Base-by-base conservation (phyloP, 2,113 vertebrate genomes). In the Mesitornis unicolor region DNA sequence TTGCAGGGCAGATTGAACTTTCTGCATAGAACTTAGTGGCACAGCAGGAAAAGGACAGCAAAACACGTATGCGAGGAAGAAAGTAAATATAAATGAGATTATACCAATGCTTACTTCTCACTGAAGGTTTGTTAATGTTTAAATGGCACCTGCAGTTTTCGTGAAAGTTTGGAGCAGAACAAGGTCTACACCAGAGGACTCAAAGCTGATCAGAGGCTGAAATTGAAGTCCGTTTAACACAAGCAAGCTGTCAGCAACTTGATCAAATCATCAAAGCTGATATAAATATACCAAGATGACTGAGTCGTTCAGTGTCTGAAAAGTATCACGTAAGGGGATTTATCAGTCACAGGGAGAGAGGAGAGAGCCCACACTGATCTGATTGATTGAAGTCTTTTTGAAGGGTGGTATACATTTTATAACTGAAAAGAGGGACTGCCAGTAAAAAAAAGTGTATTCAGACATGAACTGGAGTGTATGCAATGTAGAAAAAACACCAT, bases 261-360 rank as follows among this genome's bases (percentile, higher is more conserved):
- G 59, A 54, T 78, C 59, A 25, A 51, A 57, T 71, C 36, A 63
- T 82, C 64, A 65, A 31, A 93, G 74, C 53, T 69, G 93, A 50
- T 89, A 69, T 61, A 94, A 84, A 75, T 95, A 83, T 50, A 84
- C 24, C 19, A 70, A 74, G 69, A 70, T 53, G 20, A 18, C 67
- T 2, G 22, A 73, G 33, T 50, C 1, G 1, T 57, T 70, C 24
- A 10, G 48, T 17, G 17, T 67, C 84, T 89, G 69, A 96, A 38
- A 87, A 90, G 36, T 82, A 33, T 51, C 28, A 10, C 2, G 3
- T 40, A 57, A 63, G 16, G 25, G n/a, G 25, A 48, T 87, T 87
- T 87, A 60, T 68, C 60, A 61, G 36, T 56, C 70, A n/a, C 2
- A 2, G 16, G 35, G 33, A 70, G 54, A 88, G 69, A 33, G 48